Evolutionary conservation across 2,888 invertebrate genomes (phyloP).

Genomic region (Andrena praecox): DNA sequence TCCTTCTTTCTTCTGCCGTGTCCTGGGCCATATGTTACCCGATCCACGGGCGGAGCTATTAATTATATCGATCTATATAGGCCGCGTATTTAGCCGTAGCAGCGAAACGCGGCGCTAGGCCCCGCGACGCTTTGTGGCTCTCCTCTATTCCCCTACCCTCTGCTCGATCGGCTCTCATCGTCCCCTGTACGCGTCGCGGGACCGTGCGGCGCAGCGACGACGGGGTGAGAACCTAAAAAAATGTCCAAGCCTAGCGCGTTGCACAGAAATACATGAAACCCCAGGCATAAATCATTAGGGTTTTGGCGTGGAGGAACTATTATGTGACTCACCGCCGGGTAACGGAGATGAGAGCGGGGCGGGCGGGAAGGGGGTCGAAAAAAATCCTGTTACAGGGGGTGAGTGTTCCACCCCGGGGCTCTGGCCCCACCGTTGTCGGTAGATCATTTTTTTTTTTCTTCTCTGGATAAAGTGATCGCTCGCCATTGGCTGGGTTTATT

Average conservation of each 20-base stretch:
- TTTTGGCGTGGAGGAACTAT: slow-evolving; percentile 79
- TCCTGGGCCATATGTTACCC: slow-evolving; percentile 83
- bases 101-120: slow-evolving; percentile 52
- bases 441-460: slow-evolving; percentile 15
- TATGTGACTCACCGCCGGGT: slow-evolving; percentile 81
- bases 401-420: slow-evolving; percentile 47
- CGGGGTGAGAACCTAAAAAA: slow-evolving; percentile 81
- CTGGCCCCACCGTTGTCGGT: slow-evolving; percentile 38
- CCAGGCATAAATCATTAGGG: slow-evolving; percentile 82
- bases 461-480: slow-evolving; percentile 4
- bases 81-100: slow-evolving; percentile 67
- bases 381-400: slow-evolving; percentile 64
- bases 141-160: slow-evolving; percentile 40
- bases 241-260: slow-evolving; percentile 72
- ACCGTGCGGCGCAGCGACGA: slow-evolving; percentile 36
- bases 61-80: slow-evolving; percentile 84
- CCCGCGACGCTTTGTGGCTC: slow-evolving; percentile 70
- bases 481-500: slow-evolving; percentile 10
- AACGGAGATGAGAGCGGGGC: slow-evolving; percentile 61
- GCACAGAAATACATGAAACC: slow-evolving; percentile 82
- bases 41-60: slow-evolving; percentile 81
- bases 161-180: slow-evolving; percentile 36
- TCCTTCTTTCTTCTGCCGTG: slow-evolving; percentile 61
- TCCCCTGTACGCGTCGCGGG: slow-evolving; percentile 46
- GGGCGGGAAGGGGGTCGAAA: slow-evolving; percentile 50